Conservation (phyloP, 2,888 invertebrate species). For the Thecophora atra region DNA sequence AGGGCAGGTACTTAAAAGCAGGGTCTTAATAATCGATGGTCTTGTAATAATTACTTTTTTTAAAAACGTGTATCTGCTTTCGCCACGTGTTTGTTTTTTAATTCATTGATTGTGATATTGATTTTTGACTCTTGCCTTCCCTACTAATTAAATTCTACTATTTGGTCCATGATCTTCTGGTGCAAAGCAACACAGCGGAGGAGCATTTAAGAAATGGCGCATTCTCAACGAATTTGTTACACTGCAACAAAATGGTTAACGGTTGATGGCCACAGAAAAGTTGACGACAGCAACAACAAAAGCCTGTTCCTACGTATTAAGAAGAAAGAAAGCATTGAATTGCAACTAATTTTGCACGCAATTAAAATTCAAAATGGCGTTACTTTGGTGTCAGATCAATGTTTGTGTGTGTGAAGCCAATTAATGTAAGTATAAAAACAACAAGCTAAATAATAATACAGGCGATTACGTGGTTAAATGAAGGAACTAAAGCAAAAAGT, state of each 20-base stretch:
- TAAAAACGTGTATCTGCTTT: too few species aligned
- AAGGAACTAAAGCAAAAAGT: not conserved
- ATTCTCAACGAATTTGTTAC: not conserved
- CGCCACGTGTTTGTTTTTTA: too few species aligned
- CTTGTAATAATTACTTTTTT: too few species aligned
- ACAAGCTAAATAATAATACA: slow-evolving; percentile 23
- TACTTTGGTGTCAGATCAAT: slow-evolving; percentile 27
- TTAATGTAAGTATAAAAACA: slow-evolving; percentile 47
- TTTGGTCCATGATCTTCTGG: too few species aligned
- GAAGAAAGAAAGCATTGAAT: slow-evolving; percentile 15
- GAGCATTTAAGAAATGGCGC: not conserved
- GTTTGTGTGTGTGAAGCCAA: slow-evolving; percentile 42
- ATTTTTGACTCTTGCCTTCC: too few species aligned
- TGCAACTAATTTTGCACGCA: slow-evolving; percentile 50
- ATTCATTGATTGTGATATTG: too few species aligned
- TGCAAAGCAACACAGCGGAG: too few species aligned
- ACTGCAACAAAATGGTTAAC: not conserved
- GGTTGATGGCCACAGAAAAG: not conserved
- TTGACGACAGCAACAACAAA: not conserved
- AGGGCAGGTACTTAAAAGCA: too few species aligned
- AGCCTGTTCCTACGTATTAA: too few species aligned
- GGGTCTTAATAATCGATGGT: too few species aligned
- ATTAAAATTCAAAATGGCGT: slow-evolving; percentile 61
- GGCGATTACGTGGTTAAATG: slow-evolving; percentile 26
- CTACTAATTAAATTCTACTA: too few species aligned